Base-by-base conservation (phyloP, 2,888 invertebrate genomes). In the Rosalia funebris region DNA sequence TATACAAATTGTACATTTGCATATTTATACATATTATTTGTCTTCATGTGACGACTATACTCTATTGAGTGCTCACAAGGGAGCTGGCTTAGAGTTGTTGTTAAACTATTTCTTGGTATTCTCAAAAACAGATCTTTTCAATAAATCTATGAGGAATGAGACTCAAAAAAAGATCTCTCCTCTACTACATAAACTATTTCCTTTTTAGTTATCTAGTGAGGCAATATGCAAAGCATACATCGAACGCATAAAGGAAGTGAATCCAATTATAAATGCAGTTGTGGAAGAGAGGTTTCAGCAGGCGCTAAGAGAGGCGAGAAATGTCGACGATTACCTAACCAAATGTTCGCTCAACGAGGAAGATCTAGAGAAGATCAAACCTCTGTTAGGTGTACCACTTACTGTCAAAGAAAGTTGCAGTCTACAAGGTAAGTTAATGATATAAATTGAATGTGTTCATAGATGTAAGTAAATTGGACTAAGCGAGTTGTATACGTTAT, bases 381-480 rank as follows among this genome's bases (percentile, higher is more conserved):
- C 94, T 0, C 81, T 95, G 52, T 82, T 94, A 0, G 95, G 95
- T 0, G 86, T 95, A 12, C 95, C 95, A 0, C 84, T 93, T 41
- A 92, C 93, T 1, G 88, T 91, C 0, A 95, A 95, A 77, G 93
- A 93, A 78, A 89, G 90, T 69, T 90, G 93, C 71, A 86, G 86
- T 0, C 82, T 93, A 0, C 85, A 86, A 82, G 93, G 93, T 91
- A 72, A 10, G 12, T 20, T 34, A 34, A 34, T n/a, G 25, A 57
- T 20, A n/a, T 16, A 17, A 32, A 41, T 17, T 36, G 34, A 16
- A 4, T 12, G n/a, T 32, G 3, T 15, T 12, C 15, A 1, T 9
- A 10, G 7, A 2, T 12, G 9, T 12, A 5, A 20, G 37, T 37
- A 48, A 48, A 48, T 10, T 48, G 17, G 48, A 3, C 48, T 36